phyloP scores from a whole-genome alignment of 2,113 vertebrate species.

The Hypanus sabinus region DNA sequence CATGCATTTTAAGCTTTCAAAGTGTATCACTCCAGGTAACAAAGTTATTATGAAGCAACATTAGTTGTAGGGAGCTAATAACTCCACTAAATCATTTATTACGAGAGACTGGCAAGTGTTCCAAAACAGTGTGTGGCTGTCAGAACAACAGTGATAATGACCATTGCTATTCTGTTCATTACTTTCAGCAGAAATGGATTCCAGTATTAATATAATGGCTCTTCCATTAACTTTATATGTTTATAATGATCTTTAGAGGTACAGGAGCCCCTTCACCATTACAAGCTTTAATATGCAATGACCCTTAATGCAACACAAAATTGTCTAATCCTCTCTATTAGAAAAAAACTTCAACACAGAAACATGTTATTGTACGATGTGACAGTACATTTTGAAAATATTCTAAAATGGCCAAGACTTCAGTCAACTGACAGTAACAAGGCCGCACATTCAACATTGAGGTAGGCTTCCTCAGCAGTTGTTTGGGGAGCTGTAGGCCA shows the following conservation, averaged over 20 bases:
- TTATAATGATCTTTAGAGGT: conserved; percentile 35
- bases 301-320: neutral
- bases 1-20: conserved; percentile 20
- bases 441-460: neutral
- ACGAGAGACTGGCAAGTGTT: conserved; percentile 15
- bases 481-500: neutral
- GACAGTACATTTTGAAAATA: neutral
- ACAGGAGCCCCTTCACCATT: conserved; percentile 12
- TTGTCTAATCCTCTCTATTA: conserved; percentile 18
- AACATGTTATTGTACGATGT: neutral
- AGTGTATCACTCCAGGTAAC: conserved; percentile 11
- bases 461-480: neutral
- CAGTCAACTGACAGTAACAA: neutral
- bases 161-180: conserved; percentile 33
- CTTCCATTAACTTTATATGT: conserved; percentile 36
- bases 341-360: neutral
- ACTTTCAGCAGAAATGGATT: conserved; percentile 30
- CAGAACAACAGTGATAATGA: conserved; percentile 29
- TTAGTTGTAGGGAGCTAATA: conserved; percentile 21
- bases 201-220: conserved; percentile 36
- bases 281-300: conserved; percentile 21
- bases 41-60: conserved; percentile 30
- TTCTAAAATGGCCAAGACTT: neutral
- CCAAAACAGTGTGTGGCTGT: conserved; percentile 31
- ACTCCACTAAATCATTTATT: conserved; percentile 30